Evolutionary conservation across 2,113 vertebrate genomes (phyloP), one percentile per base, ranked within the genome.

Genomic region (Noctilio leporinus): DNA sequence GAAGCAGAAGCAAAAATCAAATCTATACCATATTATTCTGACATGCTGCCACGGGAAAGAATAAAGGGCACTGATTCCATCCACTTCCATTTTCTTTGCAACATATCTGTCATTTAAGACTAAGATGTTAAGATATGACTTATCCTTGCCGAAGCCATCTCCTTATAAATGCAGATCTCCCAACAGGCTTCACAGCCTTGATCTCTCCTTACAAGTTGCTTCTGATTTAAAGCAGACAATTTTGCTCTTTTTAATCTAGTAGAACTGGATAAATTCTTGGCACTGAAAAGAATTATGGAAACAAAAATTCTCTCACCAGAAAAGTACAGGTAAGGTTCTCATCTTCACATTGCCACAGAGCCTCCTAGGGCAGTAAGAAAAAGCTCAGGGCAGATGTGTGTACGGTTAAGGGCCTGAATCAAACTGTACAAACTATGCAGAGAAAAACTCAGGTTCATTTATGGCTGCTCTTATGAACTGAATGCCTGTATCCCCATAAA

Each of bases 211-310:
- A 91, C 67, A 87, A 97, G 95, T 6, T 76, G 88, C 92, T 97
- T 93, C 1, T n/a, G 91, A 98, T 94, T 76, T 97, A 67, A 67
- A 64, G 94, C 70, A 97, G 97, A 89, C 95, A 78, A 96, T 96
- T 97, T 94, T 95, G 86, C 85, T 51, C 91, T 97, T 91, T 91
- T 91, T 97, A 97, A 98, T 95, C 64, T 2, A 64, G 47, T 28
- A 64, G 70, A 97, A 97, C 70, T 7, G 83, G 97, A 65, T 85
- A 96, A 95, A 69, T 96, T 97, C 96, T 85, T 95, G 5, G 86
- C 26, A 87, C 87, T 93, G 86, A 47, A 55, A 0, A 91, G 89
- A 80, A 35, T 91, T 78, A 86, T 28, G 81, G 30, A 49, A 75
- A 88, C 55, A 91, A 86, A 92, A 95, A 76, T 65, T 78, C 85